Evolutionary conservation across 2,888 invertebrate species (phyloP).

Genomic region (Plagodis pulveraria): DNA sequence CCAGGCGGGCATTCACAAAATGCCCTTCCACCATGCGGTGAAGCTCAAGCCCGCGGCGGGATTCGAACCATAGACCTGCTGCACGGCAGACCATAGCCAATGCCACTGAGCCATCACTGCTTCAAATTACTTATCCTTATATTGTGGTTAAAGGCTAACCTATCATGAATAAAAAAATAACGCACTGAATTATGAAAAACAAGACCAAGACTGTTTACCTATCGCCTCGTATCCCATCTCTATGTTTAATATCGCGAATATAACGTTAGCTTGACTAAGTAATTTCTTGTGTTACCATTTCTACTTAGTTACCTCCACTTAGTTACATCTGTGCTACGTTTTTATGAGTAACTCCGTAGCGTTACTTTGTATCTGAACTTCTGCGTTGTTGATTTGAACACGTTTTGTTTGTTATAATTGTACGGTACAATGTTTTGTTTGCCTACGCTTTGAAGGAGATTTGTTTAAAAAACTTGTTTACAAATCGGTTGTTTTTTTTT

Average conservation of each 20-base stretch:
- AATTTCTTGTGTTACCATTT: constrained; percentile 16
- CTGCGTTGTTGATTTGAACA: constrained; percentile 1
- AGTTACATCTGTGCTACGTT: constrained; percentile 9
- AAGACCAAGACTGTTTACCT: neutral
- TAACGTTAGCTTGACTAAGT: constrained; percentile 21
- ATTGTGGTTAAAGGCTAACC: no score
- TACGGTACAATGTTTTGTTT: neutral
- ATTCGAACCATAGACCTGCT: no score
- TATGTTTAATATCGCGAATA: neutral
- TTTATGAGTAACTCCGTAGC: constrained; percentile 5
- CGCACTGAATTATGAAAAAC: neutral
- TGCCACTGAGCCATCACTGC: no score
- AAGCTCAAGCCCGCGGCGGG: no score
- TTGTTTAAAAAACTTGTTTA: neutral
- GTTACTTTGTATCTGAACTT: constrained; percentile 8
- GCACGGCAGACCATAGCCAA: no score
- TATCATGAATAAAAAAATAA: no score
- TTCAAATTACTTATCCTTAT: no score
- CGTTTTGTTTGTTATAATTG: constrained; percentile 1
- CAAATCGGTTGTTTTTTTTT: neutral
- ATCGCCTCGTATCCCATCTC: neutral
- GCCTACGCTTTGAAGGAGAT: neutral
- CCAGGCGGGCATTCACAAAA: no score
- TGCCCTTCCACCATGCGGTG: no score
- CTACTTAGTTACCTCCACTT: constrained; percentile 3